Base-by-base conservation (phyloP, 2,888 invertebrate genomes). In the Brenthis ino region DNA sequence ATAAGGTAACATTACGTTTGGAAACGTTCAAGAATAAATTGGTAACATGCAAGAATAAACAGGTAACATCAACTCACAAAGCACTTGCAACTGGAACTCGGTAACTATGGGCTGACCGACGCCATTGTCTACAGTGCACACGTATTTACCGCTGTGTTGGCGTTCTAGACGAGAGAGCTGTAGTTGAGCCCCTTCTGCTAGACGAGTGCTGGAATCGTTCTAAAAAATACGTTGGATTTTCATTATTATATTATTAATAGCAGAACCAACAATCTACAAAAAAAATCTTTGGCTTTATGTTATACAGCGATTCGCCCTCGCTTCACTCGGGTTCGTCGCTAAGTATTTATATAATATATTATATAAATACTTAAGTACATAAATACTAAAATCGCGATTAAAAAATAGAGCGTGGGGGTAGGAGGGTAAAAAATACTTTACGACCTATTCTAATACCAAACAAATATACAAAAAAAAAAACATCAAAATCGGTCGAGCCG, bases 61-160 rank as follows among this genome's bases (percentile, higher is more conserved):
- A 12, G 12, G n/a, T n/a, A 54, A 51, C 50, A 2, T 16, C 6
- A n/a, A 94, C 95, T 95, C 80, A 95, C 95, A 95, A 24, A 95
- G 82, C 28, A 95, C 95, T 88, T 95, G 95, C 61, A 95, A 86
- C 73, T 94, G 91, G 85, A 95, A 95, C 82, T 95, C 94, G 0
- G 94, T 94, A n/a, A 94, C 94, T 8, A 95, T 91, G 1, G 95
- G 94, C 37, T 95, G 94, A 0, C 95, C 95, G 16, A 95, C 95
- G 13, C 95, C 95, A 77, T 95, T 95, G 84, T 95, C 95, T 11
- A 95, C 95, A 11, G 94, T 95, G 77, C 95, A 95, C 53, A 95
- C 94, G 89, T 95, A 95, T 58, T 94, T 91, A 6, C 95, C 95
- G 67, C 95, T 94, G 80, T 95, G 94, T 68, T 93, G 91, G 12